A percentile compares a stretch with the other conserved stretches of the same genome.
Conservation (phyloP, 2,113 vertebrate genomes). For the Bubo scandiacus region DNA sequence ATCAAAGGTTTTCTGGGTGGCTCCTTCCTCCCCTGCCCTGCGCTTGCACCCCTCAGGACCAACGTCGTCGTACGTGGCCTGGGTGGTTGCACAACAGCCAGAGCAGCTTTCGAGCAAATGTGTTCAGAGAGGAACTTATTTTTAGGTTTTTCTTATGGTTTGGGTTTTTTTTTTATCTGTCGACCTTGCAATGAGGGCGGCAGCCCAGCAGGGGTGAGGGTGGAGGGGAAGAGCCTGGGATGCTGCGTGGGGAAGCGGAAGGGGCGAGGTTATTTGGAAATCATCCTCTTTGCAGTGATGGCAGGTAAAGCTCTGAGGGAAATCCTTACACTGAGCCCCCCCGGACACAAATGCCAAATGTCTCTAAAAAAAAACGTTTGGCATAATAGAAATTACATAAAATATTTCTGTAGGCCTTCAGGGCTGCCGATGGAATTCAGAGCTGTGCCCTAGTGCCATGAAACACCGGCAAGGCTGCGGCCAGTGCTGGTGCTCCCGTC, state of each 20-base stretch:
- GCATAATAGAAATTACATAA: not conserved
- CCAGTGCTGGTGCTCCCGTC: not conserved
- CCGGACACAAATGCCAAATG: accelerated
- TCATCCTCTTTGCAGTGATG: not conserved
- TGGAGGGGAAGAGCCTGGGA: not conserved
- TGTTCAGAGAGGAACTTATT: not conserved
- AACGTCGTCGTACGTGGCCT: accelerated
- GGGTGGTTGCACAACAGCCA: not conserved
- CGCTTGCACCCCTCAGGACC: not conserved
- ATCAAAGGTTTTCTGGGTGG: not conserved
- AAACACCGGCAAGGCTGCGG: accelerated
- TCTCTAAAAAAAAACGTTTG: not conserved
- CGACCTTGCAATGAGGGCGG: no score
- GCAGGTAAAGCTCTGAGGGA: not conserved
- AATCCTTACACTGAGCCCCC: not conserved
- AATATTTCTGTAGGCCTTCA: not conserved
- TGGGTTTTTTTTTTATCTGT: not conserved
- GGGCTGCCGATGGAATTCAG: not conserved
- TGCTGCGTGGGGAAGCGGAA: not conserved
- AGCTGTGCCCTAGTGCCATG: not conserved
- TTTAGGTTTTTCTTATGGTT: not conserved
- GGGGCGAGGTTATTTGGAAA: not conserved
- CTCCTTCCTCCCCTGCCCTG: not conserved
- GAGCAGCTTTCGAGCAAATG: not conserved
- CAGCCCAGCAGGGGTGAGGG: not conserved